phyloP scores from a whole-genome alignment of 2,888 invertebrate genomes.

The Resseliella maxima region DNA sequence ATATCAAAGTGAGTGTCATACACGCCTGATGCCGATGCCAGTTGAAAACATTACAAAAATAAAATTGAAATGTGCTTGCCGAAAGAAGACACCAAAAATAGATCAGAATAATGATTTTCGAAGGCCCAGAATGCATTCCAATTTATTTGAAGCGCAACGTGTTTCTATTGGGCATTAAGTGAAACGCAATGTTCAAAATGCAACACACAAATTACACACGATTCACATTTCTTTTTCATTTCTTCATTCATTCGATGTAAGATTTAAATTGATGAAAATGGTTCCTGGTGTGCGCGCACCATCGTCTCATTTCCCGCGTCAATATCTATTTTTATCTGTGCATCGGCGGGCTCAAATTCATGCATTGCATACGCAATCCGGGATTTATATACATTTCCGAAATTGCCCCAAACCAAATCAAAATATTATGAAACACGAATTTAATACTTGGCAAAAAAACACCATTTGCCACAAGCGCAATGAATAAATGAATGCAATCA shows the following conservation, averaged over 20 bases:
- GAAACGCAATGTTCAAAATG: not conserved
- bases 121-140: slow-evolving; percentile 34
- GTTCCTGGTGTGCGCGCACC: not conserved
- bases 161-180: not conserved
- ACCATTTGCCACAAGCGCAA: not conserved
- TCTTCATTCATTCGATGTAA: not conserved
- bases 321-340: slow-evolving; percentile 53
- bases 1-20: slow-evolving; percentile 5
- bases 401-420: not conserved
- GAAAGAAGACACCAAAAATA: slow-evolving; percentile 31
- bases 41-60: slow-evolving; percentile 16
- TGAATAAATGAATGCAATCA: not conserved
- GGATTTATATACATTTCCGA: not conserved
- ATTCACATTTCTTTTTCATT: not conserved
- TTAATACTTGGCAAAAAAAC: not conserved
- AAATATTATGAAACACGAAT: not conserved
- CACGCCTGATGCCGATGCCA: not conserved
- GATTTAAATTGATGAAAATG: not conserved
- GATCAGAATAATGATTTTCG: not conserved
- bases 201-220: too few relatives aligned
- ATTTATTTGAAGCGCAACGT: not conserved
- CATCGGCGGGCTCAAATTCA: not conserved
- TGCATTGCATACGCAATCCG: slow-evolving; percentile 20
- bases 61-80: not conserved
- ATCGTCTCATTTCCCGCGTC: not conserved